A percentile compares a stretch with the other conserved stretches of the same genome.
phyloP scores from a whole-genome alignment of 1,140 invertebrate species.

The Spodoptera frugiperda region DNA sequence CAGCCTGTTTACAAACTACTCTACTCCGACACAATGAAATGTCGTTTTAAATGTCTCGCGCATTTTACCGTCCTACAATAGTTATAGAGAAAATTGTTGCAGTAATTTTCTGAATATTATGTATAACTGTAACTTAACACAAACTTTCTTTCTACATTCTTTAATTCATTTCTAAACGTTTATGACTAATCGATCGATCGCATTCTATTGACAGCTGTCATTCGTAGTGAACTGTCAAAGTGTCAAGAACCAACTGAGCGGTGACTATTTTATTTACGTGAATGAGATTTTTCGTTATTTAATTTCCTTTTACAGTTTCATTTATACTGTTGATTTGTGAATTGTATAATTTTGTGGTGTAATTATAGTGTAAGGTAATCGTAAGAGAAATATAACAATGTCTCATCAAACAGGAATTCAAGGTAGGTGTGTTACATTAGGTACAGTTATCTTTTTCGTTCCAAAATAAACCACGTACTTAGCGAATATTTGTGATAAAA shows the following conservation, averaged over 20 bases:
- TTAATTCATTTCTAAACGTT: too few relatives aligned
- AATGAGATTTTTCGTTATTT: conserved; percentile 31
- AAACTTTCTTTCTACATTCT: too few relatives aligned
- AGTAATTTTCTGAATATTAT: too few relatives aligned
- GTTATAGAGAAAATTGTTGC: too few relatives aligned
- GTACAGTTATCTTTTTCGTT: conserved; percentile 43
- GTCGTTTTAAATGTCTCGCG: too few relatives aligned
- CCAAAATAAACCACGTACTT: conserved; percentile 44
- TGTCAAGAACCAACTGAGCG: background rate
- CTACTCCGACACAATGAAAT: too few relatives aligned
- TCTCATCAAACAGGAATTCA: conserved; percentile 83
- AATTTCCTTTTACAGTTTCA: conserved; percentile 32
- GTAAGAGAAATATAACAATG: conserved; percentile 61
- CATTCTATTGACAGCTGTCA: background rate
- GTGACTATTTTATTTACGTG: conserved; percentile 31
- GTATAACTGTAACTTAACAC: too few relatives aligned
- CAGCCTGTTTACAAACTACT: too few relatives aligned
- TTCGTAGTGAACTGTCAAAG: conserved; percentile 3
- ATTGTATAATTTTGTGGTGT: conserved; percentile 17
- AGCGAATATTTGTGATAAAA: conserved; percentile 21
- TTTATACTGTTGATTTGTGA: conserved; percentile 29
- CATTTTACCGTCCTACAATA: too few relatives aligned
- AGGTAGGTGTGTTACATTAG: conserved; percentile 62
- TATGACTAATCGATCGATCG: background rate
- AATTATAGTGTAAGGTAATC: conserved; percentile 12